These are phyloP conservation scores for Aphelenchoides bicaudatus DNA, from an alignment of 2,888 invertebrate genomes.

Conservation along the genomic window DNA sequence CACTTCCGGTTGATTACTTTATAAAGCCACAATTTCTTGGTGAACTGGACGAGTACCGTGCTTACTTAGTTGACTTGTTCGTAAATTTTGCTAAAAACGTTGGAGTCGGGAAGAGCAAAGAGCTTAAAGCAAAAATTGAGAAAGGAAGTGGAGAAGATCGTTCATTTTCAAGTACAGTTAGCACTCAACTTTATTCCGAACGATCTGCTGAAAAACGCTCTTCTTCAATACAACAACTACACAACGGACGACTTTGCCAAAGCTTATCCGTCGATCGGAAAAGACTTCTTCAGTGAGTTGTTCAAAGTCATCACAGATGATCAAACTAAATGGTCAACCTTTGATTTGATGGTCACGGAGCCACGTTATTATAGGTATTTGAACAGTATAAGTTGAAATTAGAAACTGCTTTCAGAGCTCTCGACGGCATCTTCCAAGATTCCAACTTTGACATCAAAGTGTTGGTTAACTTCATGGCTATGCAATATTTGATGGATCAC, in stretches of 20 bases:
- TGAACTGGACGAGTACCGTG: constrained; percentile 35
- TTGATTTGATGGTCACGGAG: constrained; percentile 35
- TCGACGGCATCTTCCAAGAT: constrained; percentile 8
- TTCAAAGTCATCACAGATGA: constrained; percentile 3
- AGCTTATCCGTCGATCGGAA: constrained; percentile 40
- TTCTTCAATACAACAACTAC: constrained; percentile 51
- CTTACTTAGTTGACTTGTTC: constrained; percentile 26
- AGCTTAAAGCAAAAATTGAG: not conserved
- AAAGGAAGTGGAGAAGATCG: constrained; percentile 23
- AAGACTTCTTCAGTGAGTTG: constrained; percentile 32
- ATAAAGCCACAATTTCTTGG: constrained; percentile 44
- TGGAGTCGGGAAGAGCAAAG: constrained; percentile 18
- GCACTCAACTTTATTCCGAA: constrained; percentile 32
- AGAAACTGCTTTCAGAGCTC: no score
- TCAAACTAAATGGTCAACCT: not conserved
- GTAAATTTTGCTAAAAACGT: constrained; percentile 26
- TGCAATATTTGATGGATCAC: not conserved
- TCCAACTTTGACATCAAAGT: constrained; percentile 9
- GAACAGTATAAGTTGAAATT: constrained; percentile 42
- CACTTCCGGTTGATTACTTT: constrained; percentile 45
- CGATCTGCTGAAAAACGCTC: constrained; percentile 43
- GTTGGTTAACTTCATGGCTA: constrained; percentile 45
- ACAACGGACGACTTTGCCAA: constrained; percentile 28
- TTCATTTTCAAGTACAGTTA: constrained; percentile 33
- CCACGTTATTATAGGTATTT: constrained; percentile 51